These are phyloP conservation scores for Metopia argyrocephala DNA, from an alignment of 2,888 invertebrate genomes.

Conservation along the genomic window DNA sequence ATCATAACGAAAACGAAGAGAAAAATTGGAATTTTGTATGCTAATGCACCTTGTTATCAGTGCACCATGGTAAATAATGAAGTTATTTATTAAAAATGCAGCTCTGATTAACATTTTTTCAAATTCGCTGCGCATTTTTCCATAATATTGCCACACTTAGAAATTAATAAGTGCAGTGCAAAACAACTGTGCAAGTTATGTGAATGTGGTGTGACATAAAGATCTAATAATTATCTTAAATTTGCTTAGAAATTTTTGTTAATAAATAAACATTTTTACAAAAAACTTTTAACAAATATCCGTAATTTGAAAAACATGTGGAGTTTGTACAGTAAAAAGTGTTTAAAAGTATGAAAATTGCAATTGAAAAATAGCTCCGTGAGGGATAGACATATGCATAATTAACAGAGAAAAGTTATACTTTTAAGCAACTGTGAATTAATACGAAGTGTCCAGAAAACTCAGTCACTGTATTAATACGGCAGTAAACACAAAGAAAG, in stretches of 20 bases:
- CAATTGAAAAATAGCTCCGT: conserved; percentile 25
- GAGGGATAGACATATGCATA: conserved; percentile 35
- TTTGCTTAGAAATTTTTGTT: conserved; percentile 15
- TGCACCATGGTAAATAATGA: background rate
- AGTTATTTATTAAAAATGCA: conserved; percentile 21
- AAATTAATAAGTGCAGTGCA: conserved; percentile 23
- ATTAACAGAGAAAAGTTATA: conserved; percentile 18
- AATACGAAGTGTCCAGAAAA: conserved; percentile 45
- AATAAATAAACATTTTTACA: conserved; percentile 15
- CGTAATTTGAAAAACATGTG: background rate
- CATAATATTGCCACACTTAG: conserved; percentile 12
- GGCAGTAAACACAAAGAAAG: conserved; percentile 45
- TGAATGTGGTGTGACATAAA: conserved; percentile 50
- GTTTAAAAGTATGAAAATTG: background rate
- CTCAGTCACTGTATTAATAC: conserved; percentile 58
- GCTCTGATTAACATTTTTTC: conserved; percentile 5
- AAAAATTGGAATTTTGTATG: too few species aligned
- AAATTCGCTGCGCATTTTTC: conserved; percentile 43
- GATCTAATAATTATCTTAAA: conserved; percentile 21
- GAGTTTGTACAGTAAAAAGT: conserved; percentile 30
- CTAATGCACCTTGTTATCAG: too few species aligned
- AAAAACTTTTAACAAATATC: conserved; percentile 11
- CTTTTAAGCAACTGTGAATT: conserved; percentile 48
- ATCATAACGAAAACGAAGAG: too few species aligned
- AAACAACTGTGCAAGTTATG: conserved; percentile 60